phyloP scores from a whole-genome alignment of 2,888 invertebrate species.

The Carpatolechia fugitivella region DNA sequence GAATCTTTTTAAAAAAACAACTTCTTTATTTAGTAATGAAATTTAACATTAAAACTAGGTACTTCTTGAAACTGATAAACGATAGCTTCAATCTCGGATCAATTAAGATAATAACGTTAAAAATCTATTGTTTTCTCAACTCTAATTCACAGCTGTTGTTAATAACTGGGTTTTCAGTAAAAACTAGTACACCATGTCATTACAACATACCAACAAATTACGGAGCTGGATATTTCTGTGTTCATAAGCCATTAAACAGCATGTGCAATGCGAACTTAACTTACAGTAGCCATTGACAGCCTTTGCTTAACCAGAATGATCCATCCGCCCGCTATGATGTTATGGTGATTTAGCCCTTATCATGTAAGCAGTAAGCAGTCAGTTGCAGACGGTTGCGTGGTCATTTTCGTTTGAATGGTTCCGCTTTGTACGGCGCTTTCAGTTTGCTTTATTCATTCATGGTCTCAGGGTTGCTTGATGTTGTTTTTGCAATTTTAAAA shows the following conservation, averaged over 20 bases:
- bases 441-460: slow-evolving; percentile 37
- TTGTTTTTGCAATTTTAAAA: too few species aligned
- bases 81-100: too few species aligned
- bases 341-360: background rate
- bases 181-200: background rate
- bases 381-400: background rate
- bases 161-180: background rate
- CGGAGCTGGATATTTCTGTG: background rate
- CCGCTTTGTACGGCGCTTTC: slow-evolving; percentile 26
- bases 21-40: too few species aligned
- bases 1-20: too few species aligned
- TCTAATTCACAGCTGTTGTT: too few species aligned
- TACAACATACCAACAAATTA: background rate
- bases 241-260: slow-evolving; percentile 2
- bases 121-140: too few species aligned
- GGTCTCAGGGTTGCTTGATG: slow-evolving; percentile 3
- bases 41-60: too few species aligned
- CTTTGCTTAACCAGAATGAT: background rate
- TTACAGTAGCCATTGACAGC: slow-evolving; percentile 7
- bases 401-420: slow-evolving; percentile 27
- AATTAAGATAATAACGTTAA: too few species aligned
- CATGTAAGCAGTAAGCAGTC: background rate
- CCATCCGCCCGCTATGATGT: background rate
- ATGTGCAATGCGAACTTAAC: slow-evolving; percentile 1
- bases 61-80: too few species aligned